Conservation (phyloP, 2,113 vertebrate genomes). For the Mandrillus leucophaeus region DNA sequence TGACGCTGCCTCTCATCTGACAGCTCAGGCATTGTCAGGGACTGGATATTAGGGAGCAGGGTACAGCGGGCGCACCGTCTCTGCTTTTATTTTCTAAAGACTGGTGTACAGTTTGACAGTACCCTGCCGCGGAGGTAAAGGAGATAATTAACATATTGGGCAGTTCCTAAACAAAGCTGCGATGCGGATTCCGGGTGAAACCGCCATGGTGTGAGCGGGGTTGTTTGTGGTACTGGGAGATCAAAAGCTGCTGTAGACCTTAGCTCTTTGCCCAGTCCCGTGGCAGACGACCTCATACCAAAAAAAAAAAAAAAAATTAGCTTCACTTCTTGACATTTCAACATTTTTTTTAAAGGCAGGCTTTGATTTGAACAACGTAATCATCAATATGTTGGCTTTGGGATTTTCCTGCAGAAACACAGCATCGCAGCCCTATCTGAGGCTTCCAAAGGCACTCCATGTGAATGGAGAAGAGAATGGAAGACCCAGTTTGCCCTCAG, state of each 20-base stretch:
- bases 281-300: neutral
- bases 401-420: neutral
- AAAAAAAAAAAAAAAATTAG: neutral
- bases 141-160: conserved; percentile 94
- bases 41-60: conserved; percentile 85
- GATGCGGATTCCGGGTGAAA: conserved; percentile 67
- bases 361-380: neutral
- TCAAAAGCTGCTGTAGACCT: conserved; percentile 48
- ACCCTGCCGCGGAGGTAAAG: conserved; percentile 82
- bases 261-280: neutral
- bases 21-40: conserved; percentile 93
- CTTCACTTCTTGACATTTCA: neutral
- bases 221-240: conserved; percentile 50
- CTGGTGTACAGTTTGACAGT: conserved; percentile 85
- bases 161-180: conserved; percentile 87
- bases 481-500: neutral
- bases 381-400: rapidly evolving
- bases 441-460: neutral
- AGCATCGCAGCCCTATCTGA: neutral
- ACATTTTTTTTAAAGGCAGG: too few relatives aligned
- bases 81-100: conserved; percentile 89
- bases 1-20: conserved; percentile 92
- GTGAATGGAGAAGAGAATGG: rapidly evolving
- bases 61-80: conserved; percentile 81
- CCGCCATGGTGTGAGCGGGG: conserved; percentile 18